These are phyloP conservation scores for Alauda arvensis DNA, from an alignment of 2,797 vertebrate genomes.

Conservation along the genomic window DNA sequence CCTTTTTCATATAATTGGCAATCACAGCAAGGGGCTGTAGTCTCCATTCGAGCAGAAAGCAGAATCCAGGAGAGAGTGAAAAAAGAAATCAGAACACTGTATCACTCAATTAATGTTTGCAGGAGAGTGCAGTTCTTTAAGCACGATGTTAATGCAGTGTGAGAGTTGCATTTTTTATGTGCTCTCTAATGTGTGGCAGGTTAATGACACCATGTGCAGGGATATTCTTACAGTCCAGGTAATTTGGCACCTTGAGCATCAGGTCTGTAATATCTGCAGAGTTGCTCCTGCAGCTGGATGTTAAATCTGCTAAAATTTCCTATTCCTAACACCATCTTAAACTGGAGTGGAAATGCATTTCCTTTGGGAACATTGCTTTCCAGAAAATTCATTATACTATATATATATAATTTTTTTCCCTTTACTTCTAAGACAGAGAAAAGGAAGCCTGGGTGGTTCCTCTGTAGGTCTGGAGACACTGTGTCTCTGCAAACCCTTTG, in stretches of 20 bases:
- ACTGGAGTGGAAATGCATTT: background rate
- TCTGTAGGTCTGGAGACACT: background rate
- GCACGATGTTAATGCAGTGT: background rate
- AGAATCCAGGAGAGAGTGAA: background rate
- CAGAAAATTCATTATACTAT: conserved; percentile 49
- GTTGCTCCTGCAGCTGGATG: background rate
- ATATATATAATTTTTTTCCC: background rate
- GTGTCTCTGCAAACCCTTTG: background rate
- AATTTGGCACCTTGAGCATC: background rate
- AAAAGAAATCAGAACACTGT: background rate
- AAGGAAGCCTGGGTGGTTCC: background rate
- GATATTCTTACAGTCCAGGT: background rate
- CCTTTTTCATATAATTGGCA: conserved; percentile 26
- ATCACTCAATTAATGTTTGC: conserved; percentile 28
- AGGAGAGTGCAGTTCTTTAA: conserved; percentile 7
- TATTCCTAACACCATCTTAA: background rate
- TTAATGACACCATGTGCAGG: background rate
- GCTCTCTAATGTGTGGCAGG: background rate
- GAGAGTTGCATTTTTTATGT: conserved; percentile 11
- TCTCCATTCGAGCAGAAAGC: conserved; percentile 11
- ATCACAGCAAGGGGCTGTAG: conserved; percentile 23
- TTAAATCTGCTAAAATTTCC: background rate
- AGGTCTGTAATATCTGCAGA: background rate
- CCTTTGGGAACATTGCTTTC: conserved; percentile 45
- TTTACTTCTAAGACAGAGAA: background rate